These are phyloP conservation scores for Diachasmimorpha longicaudata DNA, from an alignment of 1,140 invertebrate genomes.

Conservation along the genomic window DNA sequence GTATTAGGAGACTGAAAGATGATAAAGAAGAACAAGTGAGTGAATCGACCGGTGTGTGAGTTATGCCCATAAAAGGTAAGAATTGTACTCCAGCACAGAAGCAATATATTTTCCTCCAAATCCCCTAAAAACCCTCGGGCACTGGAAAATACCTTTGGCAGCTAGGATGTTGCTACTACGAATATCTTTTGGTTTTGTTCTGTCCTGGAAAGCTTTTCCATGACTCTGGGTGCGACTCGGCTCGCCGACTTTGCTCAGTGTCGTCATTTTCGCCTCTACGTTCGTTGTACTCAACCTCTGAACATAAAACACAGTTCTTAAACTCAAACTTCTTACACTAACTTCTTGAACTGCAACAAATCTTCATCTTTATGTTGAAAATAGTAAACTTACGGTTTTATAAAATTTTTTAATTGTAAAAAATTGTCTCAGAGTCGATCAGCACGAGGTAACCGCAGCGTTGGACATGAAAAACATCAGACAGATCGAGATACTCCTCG, in stretches of 20 bases:
- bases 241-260: constrained; percentile 49
- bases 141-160: constrained; percentile 83
- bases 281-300: neutral
- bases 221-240: constrained; percentile 38
- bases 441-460: neutral
- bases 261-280: constrained; percentile 48
- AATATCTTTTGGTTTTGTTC: constrained; percentile 94
- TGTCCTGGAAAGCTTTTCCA: constrained; percentile 77
- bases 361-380: neutral
- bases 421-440: neutral
- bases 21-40: neutral
- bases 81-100: neutral
- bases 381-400: neutral
- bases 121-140: neutral
- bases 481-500: neutral
- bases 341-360: neutral
- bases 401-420: constrained; percentile 8
- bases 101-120: neutral
- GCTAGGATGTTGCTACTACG: constrained; percentile 95
- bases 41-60: constrained; percentile 16
- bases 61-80: constrained; percentile 40
- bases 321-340: neutral
- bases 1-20: neutral
- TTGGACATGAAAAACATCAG: neutral
- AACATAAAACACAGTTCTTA: neutral